phyloP scores from a whole-genome alignment of 1,140 invertebrate species.

The Drosophila gunungcola region DNA sequence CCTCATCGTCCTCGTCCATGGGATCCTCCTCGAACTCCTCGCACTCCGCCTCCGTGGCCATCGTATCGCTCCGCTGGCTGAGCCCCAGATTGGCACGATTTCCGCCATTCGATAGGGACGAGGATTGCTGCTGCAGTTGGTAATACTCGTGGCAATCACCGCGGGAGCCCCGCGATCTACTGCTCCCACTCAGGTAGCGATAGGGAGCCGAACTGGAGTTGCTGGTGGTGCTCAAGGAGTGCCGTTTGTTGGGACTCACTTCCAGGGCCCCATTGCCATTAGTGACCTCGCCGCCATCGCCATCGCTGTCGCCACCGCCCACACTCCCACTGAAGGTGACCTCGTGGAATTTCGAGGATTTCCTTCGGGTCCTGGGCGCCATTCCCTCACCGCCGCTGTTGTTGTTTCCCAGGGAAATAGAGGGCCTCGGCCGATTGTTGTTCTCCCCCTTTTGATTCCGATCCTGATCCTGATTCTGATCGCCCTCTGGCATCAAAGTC shows the following conservation, averaged over 20 bases:
- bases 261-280: not conserved
- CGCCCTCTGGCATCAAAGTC: conserved; percentile 41
- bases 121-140: conserved; percentile 54
- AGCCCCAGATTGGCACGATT: conserved; percentile 15
- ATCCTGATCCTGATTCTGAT: conserved; percentile 4
- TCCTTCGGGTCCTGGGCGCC: conserved; percentile 53
- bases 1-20: conserved; percentile 67
- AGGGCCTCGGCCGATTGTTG: conserved; percentile 55
- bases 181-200: conserved; percentile 46
- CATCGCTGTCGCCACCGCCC: conserved; percentile 75
- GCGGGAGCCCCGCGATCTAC: conserved; percentile 53
- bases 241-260: conserved; percentile 31
- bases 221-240: conserved; percentile 64
- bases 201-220: conserved; percentile 64
- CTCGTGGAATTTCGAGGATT: conserved; percentile 79
- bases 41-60: conserved; percentile 70
- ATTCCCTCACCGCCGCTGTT: conserved; percentile 25
- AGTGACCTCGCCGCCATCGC: conserved; percentile 4
- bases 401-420: conserved; percentile 56
- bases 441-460: conserved; percentile 50
- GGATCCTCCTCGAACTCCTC: conserved; percentile 76
- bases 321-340: conserved; percentile 82
- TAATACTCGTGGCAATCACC: conserved; percentile 63
- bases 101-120: conserved; percentile 55
- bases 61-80: conserved; percentile 68